phyloP scores from a whole-genome alignment of 2,797 vertebrate genomes.

The Enteromius mattozi region DNA sequence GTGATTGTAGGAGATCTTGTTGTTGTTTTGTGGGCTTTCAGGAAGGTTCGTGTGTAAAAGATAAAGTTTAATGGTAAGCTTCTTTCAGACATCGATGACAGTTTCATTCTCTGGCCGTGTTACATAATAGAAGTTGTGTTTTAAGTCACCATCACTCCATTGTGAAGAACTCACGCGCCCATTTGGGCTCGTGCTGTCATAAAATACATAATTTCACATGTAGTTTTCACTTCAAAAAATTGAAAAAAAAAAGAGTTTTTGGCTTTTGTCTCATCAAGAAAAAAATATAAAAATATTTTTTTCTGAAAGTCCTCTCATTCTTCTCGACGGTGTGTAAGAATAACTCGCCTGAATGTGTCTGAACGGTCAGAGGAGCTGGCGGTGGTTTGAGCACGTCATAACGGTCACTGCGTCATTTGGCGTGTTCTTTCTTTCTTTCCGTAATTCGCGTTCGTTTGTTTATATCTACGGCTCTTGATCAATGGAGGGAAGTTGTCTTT shows the following conservation, averaged over 20 bases:
- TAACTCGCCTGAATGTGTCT: background rate
- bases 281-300: background rate
- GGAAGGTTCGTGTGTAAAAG: background rate
- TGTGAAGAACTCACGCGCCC: background rate
- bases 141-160: conserved; percentile 16
- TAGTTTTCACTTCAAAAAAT: background rate
- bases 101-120: conserved; percentile 40
- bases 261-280: background rate
- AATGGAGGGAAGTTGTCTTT: conserved; percentile 69
- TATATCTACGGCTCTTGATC: conserved; percentile 18
- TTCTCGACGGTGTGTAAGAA: too few relatives aligned
- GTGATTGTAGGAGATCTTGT: background rate
- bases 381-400: background rate
- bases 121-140: conserved; percentile 49
- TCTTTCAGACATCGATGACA: conserved; percentile 26
- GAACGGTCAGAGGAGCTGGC: background rate
- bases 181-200: background rate
- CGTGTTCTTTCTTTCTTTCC: conserved; percentile 1
- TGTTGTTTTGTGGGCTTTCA: background rate
- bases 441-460: background rate
- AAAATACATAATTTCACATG: background rate
- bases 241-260: background rate
- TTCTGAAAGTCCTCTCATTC: background rate
- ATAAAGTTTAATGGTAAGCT: background rate
- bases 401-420: conserved; percentile 22